These are phyloP conservation scores for Salvator merianae DNA, from an alignment of 2,113 vertebrate species.

Conservation along the genomic window DNA sequence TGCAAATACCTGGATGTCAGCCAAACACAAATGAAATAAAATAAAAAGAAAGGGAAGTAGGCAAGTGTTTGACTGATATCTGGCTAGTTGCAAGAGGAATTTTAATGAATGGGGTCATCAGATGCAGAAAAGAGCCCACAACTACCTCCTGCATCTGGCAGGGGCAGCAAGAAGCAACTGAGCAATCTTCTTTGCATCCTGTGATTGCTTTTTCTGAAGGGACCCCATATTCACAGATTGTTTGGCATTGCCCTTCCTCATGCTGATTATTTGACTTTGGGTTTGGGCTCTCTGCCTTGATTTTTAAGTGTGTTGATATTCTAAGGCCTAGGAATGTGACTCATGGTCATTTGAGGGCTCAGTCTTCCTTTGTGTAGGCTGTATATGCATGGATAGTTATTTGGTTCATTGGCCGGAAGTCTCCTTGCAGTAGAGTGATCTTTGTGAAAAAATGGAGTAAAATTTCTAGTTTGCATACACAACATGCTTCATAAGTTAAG, in stretches of 20 bases:
- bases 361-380: neutral
- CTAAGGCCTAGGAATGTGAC: neutral
- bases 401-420: neutral
- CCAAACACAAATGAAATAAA: too few relatives aligned
- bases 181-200: too few relatives aligned
- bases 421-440: neutral
- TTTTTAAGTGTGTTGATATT: neutral
- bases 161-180: too few relatives aligned
- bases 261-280: neutral
- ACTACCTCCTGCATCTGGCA: too few relatives aligned
- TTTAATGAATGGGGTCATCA: too few relatives aligned
- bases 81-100: too few relatives aligned
- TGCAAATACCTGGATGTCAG: too few relatives aligned
- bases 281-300: neutral
- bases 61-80: too few relatives aligned
- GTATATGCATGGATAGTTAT: neutral
- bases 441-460: conserved; percentile 13
- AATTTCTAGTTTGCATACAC: neutral
- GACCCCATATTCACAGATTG: too few relatives aligned
- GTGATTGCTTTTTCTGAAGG: too few relatives aligned
- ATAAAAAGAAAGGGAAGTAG: too few relatives aligned
- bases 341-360: neutral
- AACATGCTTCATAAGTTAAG: conserved; percentile 5
- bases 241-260: neutral
- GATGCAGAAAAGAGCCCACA: too few relatives aligned